Base-by-base conservation (phyloP, 2,888 invertebrate species). In the Psylliodes chrysocephalus region DNA sequence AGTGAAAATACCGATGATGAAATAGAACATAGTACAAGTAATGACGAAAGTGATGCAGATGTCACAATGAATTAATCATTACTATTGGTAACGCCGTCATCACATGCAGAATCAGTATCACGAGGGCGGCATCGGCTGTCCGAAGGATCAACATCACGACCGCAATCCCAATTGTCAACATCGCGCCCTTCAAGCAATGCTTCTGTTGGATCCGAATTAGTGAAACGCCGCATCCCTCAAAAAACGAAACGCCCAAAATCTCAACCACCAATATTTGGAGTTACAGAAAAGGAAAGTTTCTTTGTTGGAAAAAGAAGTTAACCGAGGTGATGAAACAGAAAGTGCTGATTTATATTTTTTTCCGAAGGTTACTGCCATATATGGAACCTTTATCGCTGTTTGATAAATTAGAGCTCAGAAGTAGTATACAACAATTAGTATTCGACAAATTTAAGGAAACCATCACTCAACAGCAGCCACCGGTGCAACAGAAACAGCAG, bases 21-120 rank as follows among this genome's bases (percentile, higher is more conserved):
- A 56, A 25, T 22, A 14, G 44, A 42, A 22, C 17, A 15, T 56
- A 19, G 56, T 44, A 30, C 35, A 33, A 53, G 28, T 56, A 22
- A 56, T 44, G 28, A 56, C 14, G 56, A 56, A 28, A 56, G 44
- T 55, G 42, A 56, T 44, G 28, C 56, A 56, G 56, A 56, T 44
- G 12, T 17, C 12, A 15, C 18, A 18, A 7, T 47, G 33, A 53
- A n/a, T n/a, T n/a, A 15, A 10, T 25, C 33, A 35, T n/a, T n/a
- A n/a, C n/a, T n/a, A n/a, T n/a, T n/a, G n/a, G n/a, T n/a, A 53
- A 18, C 53, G 38, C 53, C 38, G 10, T 25, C 51, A 51, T 22
- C 15, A 51, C 30, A 30, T 38, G 35, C 22, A 44, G n/a, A n/a
- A n/a, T n/a, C n/a, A n/a, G n/a, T n/a, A n/a, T n/a, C n/a, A n/a